Evolutionary conservation across 2,797 vertebrate genomes (phyloP), one percentile per base, ranked within the genome.

Genomic region (Sus cebifrons): DNA sequence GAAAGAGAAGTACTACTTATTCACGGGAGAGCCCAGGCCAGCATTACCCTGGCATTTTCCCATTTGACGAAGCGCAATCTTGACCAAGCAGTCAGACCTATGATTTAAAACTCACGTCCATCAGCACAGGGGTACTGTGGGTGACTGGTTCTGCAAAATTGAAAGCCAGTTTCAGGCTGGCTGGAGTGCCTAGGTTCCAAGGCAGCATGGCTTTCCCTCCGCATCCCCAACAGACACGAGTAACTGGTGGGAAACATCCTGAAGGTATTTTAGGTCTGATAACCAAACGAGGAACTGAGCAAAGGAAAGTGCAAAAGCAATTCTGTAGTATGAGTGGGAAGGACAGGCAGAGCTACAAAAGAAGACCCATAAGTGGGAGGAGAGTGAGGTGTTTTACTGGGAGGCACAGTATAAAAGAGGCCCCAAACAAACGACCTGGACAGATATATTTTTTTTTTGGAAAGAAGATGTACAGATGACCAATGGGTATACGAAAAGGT

Each of bases 131-230:
- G 64, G 64, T 36, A 89, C 84, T 25, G 36, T 65, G 49, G 67
- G 27, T 65, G 60, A 70, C 5, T 74, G 44, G 44, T 56, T 82
- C 58, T 56, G 64, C 25, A 91, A 92, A 87, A 93, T 0, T 6
- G 71, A 86, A 52, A 91, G 86, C 52, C 58, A 84, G 49, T 93
- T 96, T 75, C 92, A 91, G 71, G 68, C 40, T 91, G 83, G 83
- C 40, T 86, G 71, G 67, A 78, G 82, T 29, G n/a, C 60, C 54
- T 20, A 40, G 65, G 75, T 58, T 52, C 49, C n/a, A 21, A 58
- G 16, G 67, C 73, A 73, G 18, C 1, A 3, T 40, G 20, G 49
- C 16, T 70, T 84, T 44, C 8, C 52, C 78, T 18, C 2, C 2
- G 40, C 29, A 56, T 58, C n/a, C 23, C 32, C 73, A 60, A 16